Percentiles rank a stretch among this genome's conserved stretches.
phyloP scores from a whole-genome alignment of 2,797 vertebrate genomes.

The Decapterus maruadsi region DNA sequence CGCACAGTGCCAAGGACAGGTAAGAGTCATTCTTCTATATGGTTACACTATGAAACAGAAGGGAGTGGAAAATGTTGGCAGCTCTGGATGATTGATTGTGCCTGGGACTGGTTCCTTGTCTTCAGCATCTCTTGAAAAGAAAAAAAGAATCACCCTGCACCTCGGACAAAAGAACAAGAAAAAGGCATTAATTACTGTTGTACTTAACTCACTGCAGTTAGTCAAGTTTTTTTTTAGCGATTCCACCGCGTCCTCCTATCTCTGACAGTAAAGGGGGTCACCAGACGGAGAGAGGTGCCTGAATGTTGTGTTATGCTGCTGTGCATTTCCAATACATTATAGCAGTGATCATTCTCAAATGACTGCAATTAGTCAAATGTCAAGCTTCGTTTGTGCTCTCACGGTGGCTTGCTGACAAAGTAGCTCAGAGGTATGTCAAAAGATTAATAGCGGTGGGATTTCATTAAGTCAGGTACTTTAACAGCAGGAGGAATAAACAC shows the following conservation, averaged over 20 bases:
- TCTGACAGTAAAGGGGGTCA: constrained; percentile 61
- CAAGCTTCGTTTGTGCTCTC: constrained; percentile 75
- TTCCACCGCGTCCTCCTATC: constrained; percentile 47
- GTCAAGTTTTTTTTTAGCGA: constrained; percentile 46
- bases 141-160: constrained; percentile 30
- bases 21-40: constrained; percentile 67
- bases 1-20: constrained; percentile 77
- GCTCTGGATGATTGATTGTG: constrained; percentile 32
- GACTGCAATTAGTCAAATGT: constrained; percentile 87
- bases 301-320: constrained; percentile 65
- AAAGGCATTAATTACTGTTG: constrained; percentile 42
- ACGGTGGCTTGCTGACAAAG: constrained; percentile 76
- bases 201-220: constrained; percentile 65
- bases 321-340: constrained; percentile 76
- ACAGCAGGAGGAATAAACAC: constrained; percentile 67
- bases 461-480: constrained; percentile 76
- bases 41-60: constrained; percentile 39
- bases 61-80: constrained; percentile 31
- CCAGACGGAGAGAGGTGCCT: constrained; percentile 48
- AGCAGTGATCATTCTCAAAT: constrained; percentile 82
- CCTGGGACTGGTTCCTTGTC: constrained; percentile 20
- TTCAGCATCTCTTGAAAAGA: constrained; percentile 11
- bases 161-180: neutral
- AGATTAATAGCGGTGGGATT: constrained; percentile 82
- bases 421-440: constrained; percentile 80